Conservation (phyloP, 2,797 vertebrate species). For the Delichon dasypus region DNA sequence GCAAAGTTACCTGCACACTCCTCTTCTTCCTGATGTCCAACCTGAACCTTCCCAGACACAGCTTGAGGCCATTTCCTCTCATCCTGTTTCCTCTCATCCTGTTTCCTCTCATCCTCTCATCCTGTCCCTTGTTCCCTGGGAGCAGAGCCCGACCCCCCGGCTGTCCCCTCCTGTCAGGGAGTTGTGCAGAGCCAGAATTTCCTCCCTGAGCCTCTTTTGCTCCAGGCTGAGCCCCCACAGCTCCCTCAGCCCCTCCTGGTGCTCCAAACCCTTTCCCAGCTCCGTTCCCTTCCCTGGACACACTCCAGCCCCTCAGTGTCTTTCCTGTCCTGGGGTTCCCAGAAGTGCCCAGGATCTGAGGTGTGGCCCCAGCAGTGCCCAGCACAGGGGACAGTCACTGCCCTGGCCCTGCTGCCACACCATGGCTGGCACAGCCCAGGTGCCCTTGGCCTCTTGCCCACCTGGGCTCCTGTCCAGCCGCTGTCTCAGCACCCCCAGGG, state of each 20-base stretch:
- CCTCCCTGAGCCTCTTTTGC: background rate
- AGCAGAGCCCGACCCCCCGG: background rate
- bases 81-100: too few relatives aligned
- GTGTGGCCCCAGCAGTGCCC: background rate
- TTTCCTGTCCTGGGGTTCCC: background rate
- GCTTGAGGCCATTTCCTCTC: accelerated
- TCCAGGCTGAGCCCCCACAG: background rate
- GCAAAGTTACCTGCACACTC: background rate
- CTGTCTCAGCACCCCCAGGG: background rate
- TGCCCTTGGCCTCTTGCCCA: background rate
- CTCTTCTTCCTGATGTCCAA: background rate
- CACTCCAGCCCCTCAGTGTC: background rate
- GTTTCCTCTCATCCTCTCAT: background rate
- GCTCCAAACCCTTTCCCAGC: background rate
- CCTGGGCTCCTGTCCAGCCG: background rate
- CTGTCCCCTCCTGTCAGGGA: background rate
- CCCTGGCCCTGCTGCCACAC: background rate
- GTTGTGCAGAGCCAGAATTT: background rate
- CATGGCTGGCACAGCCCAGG: background rate
- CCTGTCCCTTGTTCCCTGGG: background rate
- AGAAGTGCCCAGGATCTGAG: background rate
- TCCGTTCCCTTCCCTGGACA: background rate
- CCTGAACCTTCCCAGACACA: background rate
- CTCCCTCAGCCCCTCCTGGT: background rate
- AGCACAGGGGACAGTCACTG: background rate